Conservation (phyloP, 1,140 invertebrate genomes). For the Brachystomella parvula region DNA sequence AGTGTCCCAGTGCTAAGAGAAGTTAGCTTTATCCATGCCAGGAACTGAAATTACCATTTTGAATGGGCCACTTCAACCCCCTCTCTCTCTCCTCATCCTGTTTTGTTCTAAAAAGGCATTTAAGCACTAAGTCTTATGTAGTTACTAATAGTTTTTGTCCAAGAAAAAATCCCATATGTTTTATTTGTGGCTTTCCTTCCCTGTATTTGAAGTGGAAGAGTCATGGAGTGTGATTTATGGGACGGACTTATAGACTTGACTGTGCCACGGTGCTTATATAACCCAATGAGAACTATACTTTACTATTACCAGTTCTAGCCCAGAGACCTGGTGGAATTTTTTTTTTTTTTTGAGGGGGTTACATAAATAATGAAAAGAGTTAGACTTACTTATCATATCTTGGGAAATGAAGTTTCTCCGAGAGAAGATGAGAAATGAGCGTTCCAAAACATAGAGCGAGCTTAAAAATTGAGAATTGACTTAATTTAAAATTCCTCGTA, state of each 20-base stretch:
- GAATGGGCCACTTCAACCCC: background rate
- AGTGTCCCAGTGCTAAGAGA: too few species aligned
- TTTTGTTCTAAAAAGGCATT: conserved; percentile 20
- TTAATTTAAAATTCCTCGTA: background rate
- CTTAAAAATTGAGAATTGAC: background rate
- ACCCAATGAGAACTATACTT: background rate
- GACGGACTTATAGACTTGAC: background rate
- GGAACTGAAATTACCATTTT: background rate
- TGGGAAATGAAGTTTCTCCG: background rate
- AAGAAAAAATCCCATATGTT: background rate
- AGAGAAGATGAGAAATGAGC: background rate
- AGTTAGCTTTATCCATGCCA: background rate
- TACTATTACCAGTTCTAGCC: too few species aligned
- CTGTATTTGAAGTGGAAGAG: conserved; percentile 16
- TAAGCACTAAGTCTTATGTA: conserved; percentile 13
- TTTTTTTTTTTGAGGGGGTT: too few species aligned
- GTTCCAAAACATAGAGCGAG: background rate
- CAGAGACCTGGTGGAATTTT: too few species aligned
- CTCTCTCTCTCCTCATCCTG: background rate
- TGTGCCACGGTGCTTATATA: background rate
- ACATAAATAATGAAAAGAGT: conserved; percentile 37
- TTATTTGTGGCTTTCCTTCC: background rate
- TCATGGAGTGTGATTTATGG: conserved; percentile 38
- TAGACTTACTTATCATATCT: background rate
- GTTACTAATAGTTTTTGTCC: conserved; percentile 13